phyloP scores from a whole-genome alignment of 1,140 invertebrate genomes.

The Drosophila bipectinata region DNA sequence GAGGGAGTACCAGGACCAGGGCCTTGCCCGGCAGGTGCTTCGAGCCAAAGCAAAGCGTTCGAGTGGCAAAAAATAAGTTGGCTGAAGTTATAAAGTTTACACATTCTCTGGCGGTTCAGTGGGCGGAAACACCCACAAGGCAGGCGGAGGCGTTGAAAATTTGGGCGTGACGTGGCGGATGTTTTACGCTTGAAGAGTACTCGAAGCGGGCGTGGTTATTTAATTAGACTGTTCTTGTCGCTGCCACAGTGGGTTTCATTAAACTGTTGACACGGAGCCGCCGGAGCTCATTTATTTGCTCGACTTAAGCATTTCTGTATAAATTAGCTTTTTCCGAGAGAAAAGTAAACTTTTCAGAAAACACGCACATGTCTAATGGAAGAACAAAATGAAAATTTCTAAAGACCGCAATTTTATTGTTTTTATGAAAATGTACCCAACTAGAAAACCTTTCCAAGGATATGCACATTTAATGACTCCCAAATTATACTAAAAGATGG shows the following conservation, averaged over 20 bases:
- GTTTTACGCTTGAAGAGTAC: conserved; percentile 17
- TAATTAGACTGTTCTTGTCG: conserved; percentile 37
- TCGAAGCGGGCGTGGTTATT: conserved; percentile 40
- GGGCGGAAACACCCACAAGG: conserved; percentile 2
- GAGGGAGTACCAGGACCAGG: too few species aligned
- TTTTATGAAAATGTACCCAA: neutral
- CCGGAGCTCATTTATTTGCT: conserved; percentile 36
- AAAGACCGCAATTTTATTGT: neutral
- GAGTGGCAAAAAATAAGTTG: conserved; percentile 51
- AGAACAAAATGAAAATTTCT: conserved; percentile 17
- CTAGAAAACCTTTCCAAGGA: neutral
- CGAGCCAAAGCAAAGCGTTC: conserved; percentile 45
- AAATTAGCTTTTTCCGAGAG: conserved; percentile 19
- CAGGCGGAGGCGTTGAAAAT: neutral
- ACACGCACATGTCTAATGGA: conserved; percentile 14
- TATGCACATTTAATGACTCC: conserved; percentile 41
- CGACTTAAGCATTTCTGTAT: conserved; percentile 37
- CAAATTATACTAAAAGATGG: conserved; percentile 18
- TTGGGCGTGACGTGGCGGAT: conserved; percentile 18
- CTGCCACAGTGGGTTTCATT: conserved; percentile 27
- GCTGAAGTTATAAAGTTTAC: conserved; percentile 40
- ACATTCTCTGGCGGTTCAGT: conserved; percentile 20
- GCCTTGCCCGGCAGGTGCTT: conserved; percentile 17
- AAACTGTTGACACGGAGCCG: conserved; percentile 41
- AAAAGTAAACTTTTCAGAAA: neutral